A percentile compares a stretch with the other conserved stretches of the same genome.
Evolutionary conservation across 2,888 invertebrate species (phyloP).

Genomic region (Morpho deidamia): DNA sequence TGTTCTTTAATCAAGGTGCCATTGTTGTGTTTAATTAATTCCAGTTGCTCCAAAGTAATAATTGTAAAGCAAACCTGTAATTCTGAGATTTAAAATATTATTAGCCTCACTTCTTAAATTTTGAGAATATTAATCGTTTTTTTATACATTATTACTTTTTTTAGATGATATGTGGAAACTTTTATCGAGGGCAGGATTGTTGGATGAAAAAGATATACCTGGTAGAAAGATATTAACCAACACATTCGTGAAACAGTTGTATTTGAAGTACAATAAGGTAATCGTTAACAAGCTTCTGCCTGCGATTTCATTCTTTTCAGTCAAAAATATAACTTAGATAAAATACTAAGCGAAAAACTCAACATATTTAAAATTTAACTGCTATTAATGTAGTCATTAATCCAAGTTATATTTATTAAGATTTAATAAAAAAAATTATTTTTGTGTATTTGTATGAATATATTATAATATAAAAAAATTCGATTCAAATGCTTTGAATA

Average conservation of each 20-base stretch:
- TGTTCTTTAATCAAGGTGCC: too few relatives aligned
- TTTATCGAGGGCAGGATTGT: conserved; percentile 56
- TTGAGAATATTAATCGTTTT: background rate
- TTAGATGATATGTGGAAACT: conserved; percentile 72
- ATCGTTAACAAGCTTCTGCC: conserved; percentile 2
- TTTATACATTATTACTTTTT: conserved; percentile 21
- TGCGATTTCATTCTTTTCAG: too few relatives aligned
- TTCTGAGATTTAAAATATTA: background rate
- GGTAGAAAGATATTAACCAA: conserved; percentile 49
- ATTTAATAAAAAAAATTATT: too few relatives aligned
- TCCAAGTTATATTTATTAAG: too few relatives aligned
- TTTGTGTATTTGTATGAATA: too few relatives aligned
- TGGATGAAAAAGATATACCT: conserved; percentile 49
- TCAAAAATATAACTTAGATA: too few relatives aligned
- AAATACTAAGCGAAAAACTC: too few relatives aligned
- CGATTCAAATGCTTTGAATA: too few relatives aligned
- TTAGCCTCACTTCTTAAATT: background rate
- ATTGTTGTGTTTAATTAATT: background rate
- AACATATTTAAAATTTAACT: too few relatives aligned
- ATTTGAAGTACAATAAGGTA: conserved; percentile 57
- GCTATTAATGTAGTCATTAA: too few relatives aligned
- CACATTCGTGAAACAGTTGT: conserved; percentile 57
- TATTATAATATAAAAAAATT: too few relatives aligned
- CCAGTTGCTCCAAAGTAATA: background rate
- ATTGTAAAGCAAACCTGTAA: background rate